phyloP scores from a whole-genome alignment of 37 sponge, comb jelly and placozoan species.

The Aplysina aerophoba region DNA sequence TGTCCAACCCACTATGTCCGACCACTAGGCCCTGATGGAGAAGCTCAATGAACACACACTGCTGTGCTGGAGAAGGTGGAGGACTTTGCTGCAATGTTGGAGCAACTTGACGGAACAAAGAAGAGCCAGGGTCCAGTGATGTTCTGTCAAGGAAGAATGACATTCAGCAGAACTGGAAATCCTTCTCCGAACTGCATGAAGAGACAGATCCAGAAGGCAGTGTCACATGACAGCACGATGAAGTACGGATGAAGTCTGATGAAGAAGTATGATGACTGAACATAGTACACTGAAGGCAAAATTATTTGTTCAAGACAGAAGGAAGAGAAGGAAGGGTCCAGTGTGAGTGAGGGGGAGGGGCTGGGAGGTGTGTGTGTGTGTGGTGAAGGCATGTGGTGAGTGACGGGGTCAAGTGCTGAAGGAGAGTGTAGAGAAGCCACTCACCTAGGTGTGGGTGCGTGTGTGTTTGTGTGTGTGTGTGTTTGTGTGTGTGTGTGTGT shows the following conservation, averaged over 20 bases:
- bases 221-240: constrained; percentile 24
- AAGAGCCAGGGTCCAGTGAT: constrained; percentile 77
- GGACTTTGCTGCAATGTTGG: constrained; percentile 40
- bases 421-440: too few relatives aligned
- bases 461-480: too few relatives aligned
- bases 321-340: too few relatives aligned
- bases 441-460: not conserved
- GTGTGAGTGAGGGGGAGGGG: too few relatives aligned
- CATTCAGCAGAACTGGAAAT: constrained; percentile 66
- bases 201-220: constrained; percentile 52
- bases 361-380: constrained; percentile 5
- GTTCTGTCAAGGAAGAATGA: constrained; percentile 69
- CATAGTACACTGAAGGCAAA: too few relatives aligned
- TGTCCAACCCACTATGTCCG: not conserved
- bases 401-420: too few relatives aligned
- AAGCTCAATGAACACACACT: constrained; percentile 51
- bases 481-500: too few relatives aligned
- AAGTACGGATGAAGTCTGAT: constrained; percentile 22
- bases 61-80: constrained; percentile 16
- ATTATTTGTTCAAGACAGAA: too few relatives aligned
- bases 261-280: too few relatives aligned
- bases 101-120: constrained; percentile 56
- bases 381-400: too few relatives aligned
- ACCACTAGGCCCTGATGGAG: constrained; percentile 36
- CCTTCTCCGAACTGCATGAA: constrained; percentile 49